Evolutionary conservation across 2,113 vertebrate genomes (phyloP).

Genomic region (Hemichromis elongatus): DNA sequence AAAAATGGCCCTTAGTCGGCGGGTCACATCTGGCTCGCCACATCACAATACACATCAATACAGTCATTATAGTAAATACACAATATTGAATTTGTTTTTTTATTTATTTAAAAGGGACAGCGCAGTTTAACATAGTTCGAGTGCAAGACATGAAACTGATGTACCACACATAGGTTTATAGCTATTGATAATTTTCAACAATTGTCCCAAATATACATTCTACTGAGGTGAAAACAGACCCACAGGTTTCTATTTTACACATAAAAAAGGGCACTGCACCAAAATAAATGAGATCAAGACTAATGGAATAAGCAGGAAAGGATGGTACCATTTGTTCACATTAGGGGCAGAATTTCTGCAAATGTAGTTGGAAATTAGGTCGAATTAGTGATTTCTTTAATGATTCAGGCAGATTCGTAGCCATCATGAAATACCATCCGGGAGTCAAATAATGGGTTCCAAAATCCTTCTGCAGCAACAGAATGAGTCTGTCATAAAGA

Average conservation of each 20-base stretch:
- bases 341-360: background rate
- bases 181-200: too few species aligned
- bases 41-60: background rate
- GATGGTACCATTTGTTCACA: background rate
- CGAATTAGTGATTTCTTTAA: background rate
- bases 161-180: too few species aligned
- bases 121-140: too few species aligned
- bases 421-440: background rate
- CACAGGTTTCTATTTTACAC: background rate
- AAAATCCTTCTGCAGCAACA: background rate
- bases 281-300: background rate
- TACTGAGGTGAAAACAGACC: background rate
- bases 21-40: background rate
- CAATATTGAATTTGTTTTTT: too few species aligned
- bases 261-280: background rate
- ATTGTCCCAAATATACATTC: too few species aligned
- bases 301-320: background rate
- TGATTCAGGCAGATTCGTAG: background rate
- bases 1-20: conserved; percentile 2
- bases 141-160: too few species aligned
- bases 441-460: background rate
- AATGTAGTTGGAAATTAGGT: background rate
- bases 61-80: background rate
- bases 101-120: too few species aligned
- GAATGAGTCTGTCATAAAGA: background rate